These are phyloP conservation scores for Leontopithecus rosalia DNA, from an alignment of 2,797 vertebrate species.

Conservation along the genomic window DNA sequence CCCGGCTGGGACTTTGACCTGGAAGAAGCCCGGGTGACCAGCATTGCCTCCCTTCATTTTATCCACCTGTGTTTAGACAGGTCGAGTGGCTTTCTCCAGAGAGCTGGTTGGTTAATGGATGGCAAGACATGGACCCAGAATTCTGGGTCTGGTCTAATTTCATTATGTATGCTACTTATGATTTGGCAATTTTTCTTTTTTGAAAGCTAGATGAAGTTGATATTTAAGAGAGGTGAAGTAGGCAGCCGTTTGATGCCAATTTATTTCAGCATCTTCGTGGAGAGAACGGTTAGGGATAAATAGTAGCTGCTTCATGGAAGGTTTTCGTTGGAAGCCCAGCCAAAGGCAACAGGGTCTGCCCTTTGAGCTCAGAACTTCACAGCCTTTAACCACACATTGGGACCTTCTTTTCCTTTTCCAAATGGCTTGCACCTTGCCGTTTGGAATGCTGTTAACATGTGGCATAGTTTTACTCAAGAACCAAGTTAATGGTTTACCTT, in stretches of 20 bases:
- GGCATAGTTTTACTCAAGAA: not conserved
- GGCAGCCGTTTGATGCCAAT: not conserved
- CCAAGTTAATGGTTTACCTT: slow-evolving; percentile 53
- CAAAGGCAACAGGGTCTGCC: slow-evolving; percentile 57
- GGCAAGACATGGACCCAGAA: not conserved
- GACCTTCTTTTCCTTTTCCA: not conserved
- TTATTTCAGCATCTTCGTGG: not conserved
- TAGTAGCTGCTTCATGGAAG: not conserved
- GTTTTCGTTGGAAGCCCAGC: slow-evolving; percentile 34
- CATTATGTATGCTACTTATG: not conserved
- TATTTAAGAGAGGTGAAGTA: not conserved
- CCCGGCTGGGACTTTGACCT: too few relatives aligned
- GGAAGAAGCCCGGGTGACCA: not conserved
- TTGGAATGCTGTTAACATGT: not conserved
- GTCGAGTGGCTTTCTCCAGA: not conserved
- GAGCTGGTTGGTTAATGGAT: not conserved
- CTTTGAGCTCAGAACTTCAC: slow-evolving; percentile 57
- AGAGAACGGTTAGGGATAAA: not conserved
- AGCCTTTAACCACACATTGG: not conserved
- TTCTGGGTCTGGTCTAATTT: not conserved
- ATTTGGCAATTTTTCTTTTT: not conserved
- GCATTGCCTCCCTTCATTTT: not conserved
- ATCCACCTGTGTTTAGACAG: not conserved
- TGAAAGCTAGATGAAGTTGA: not conserved
- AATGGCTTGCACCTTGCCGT: not conserved